phyloP scores from a whole-genome alignment of 2,113 vertebrate species.

The Romanogobio albipinnatus region DNA sequence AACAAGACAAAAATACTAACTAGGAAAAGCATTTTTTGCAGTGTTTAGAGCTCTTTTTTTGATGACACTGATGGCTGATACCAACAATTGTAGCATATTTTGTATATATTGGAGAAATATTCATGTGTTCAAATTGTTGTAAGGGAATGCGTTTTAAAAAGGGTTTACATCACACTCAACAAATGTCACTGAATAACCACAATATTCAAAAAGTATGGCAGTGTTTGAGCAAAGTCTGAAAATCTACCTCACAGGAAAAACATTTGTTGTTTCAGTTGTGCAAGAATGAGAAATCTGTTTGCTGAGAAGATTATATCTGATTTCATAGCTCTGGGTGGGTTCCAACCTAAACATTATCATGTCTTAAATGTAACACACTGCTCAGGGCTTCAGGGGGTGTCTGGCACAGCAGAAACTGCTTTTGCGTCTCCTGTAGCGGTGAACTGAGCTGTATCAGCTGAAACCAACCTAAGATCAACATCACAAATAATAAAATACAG shows the following conservation, averaged over 20 bases:
- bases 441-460: constrained; percentile 6
- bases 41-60: not conserved
- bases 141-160: not conserved
- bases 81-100: not conserved
- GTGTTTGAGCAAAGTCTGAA: constrained; percentile 6
- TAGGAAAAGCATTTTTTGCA: too few relatives aligned
- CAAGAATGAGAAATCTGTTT: not conserved
- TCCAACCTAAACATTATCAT: constrained; percentile 24
- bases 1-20: too few relatives aligned
- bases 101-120: not conserved
- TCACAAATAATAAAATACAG: not conserved
- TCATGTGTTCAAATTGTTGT: not conserved
- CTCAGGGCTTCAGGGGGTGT: not conserved
- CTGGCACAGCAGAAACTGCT: not conserved
- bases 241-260: not conserved
- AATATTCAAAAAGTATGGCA: not conserved
- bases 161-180: not conserved
- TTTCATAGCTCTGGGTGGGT: constrained; percentile 14
- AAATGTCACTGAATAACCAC: not conserved
- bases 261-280: not conserved
- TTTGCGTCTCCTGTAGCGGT: not conserved
- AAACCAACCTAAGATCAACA: constrained; percentile 32
- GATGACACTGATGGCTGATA: not conserved
- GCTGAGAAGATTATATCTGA: constrained; percentile 39
- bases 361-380: constrained; percentile 5